These are phyloP conservation scores for Acanthurus tractus DNA, from an alignment of 2,797 vertebrate genomes.

Conservation along the genomic window DNA sequence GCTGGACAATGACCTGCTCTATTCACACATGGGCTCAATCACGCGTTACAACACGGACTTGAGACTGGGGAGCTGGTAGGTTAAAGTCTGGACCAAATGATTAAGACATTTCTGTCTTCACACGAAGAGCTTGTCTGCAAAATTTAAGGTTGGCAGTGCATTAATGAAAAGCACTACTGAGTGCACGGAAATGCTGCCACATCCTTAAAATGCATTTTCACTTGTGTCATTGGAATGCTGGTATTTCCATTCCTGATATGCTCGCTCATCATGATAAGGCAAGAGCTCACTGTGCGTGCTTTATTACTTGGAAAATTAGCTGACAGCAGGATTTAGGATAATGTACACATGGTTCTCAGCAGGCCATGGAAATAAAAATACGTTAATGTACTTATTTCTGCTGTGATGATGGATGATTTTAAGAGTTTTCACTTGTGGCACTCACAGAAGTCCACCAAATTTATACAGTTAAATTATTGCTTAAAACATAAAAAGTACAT, in stretches of 20 bases:
- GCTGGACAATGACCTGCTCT: too few relatives aligned
- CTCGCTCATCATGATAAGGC: background rate
- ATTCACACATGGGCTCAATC: too few relatives aligned
- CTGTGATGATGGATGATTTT: background rate
- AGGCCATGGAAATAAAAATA: background rate
- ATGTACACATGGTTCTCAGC: background rate
- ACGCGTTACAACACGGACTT: too few relatives aligned
- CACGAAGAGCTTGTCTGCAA: too few relatives aligned
- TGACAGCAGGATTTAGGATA: slow-evolving; percentile 1
- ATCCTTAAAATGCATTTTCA: slow-evolving; percentile 30
- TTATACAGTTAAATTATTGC: background rate
- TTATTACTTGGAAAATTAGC: background rate
- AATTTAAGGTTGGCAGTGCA: too few relatives aligned
- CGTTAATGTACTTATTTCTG: background rate
- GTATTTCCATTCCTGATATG: background rate
- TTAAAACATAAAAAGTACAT: background rate
- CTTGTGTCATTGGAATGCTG: slow-evolving; percentile 23
- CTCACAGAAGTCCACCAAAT: background rate
- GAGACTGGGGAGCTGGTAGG: too few relatives aligned
- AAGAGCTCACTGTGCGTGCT: background rate
- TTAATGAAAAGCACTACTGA: background rate
- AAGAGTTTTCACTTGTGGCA: slow-evolving; percentile 8
- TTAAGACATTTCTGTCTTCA: too few relatives aligned
- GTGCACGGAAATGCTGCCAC: slow-evolving; percentile 15
- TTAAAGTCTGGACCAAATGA: too few relatives aligned